Evolutionary conservation across 2,797 vertebrate genomes (phyloP), one percentile per base, ranked within the genome.

Genomic region (Smutsia temminckii): DNA sequence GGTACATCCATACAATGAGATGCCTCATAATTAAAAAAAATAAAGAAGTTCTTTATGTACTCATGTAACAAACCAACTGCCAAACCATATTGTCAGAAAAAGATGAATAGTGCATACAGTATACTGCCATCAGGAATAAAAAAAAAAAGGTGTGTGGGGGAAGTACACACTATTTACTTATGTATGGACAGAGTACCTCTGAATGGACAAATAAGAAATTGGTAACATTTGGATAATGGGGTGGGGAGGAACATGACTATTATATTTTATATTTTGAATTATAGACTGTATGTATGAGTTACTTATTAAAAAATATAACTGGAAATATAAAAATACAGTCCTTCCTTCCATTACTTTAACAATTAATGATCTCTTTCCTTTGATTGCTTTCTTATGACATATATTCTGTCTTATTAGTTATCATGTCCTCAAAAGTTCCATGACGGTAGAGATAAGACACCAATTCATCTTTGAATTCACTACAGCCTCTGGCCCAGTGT

Each of bases 391-490:
- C 71, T 88, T 63, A 86, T 14, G 63, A 69, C 34, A 85, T 37
- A 88, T 55, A 89, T 61, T 94, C 37, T 89, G 57, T 23, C 34
- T 93, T 78, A 66, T 59, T 89, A 92, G 29, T 88, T 78, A 77
- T 32, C 23, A 6, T 9, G 34, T 81, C 93, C 63, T 53, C 85
- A 63, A 78, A 57, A 78, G 71, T 92, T 94, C 55, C 85, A 68
- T 55, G 23, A 80, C 7, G 32, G 55, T 55, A 77, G 23, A 72
- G 27, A 81, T 63, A 83, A 81, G 37, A 75, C n/a, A 61, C 27
- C 83, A 95, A 95, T 57, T 92, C 85, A 92, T 63, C 64, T 93
- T 46, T 90, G 81, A 51, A 91, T 93, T 91, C 59, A n/a, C 16
- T 79, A 68, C 27, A 92, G 46, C 59, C 95, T 95, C 51, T 92